These are phyloP conservation scores for Pseudomyrmex dendroicus DNA, from an alignment of 1,140 invertebrate genomes.

Conservation along the genomic window DNA sequence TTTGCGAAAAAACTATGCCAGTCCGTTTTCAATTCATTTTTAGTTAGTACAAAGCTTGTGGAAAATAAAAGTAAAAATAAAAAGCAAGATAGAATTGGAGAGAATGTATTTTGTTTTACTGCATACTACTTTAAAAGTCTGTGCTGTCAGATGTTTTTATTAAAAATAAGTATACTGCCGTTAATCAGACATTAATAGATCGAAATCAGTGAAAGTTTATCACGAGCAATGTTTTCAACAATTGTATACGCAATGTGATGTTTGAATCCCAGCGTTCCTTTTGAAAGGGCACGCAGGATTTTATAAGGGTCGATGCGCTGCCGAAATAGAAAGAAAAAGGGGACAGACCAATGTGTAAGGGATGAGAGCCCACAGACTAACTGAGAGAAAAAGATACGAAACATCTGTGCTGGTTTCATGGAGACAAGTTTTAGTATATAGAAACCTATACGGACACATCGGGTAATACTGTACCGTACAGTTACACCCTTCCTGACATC, in stretches of 20 bases:
- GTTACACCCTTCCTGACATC: conserved; percentile 69
- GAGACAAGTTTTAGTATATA: conserved; percentile 76
- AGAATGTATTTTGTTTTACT: not conserved
- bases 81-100: not conserved
- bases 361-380: conserved; percentile 58
- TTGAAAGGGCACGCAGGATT: conserved; percentile 35
- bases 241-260: not conserved
- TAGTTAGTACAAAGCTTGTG: no score
- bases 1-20: no score
- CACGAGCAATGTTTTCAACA: conserved; percentile 8
- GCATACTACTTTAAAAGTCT: no score
- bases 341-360: conserved; percentile 69
- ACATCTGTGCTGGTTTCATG: conserved; percentile 77
- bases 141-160: no score
- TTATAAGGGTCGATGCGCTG: conserved; percentile 60
- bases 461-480: conserved; percentile 66
- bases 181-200: not conserved
- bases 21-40: no score
- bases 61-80: not conserved
- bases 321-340: conserved; percentile 66
- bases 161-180: not conserved
- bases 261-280: conserved; percentile 36
- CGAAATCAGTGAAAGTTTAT: not conserved
- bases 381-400: conserved; percentile 74
- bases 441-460: conserved; percentile 67